Conservation (phyloP, 2,113 vertebrate species). For the Gobius niger region DNA sequence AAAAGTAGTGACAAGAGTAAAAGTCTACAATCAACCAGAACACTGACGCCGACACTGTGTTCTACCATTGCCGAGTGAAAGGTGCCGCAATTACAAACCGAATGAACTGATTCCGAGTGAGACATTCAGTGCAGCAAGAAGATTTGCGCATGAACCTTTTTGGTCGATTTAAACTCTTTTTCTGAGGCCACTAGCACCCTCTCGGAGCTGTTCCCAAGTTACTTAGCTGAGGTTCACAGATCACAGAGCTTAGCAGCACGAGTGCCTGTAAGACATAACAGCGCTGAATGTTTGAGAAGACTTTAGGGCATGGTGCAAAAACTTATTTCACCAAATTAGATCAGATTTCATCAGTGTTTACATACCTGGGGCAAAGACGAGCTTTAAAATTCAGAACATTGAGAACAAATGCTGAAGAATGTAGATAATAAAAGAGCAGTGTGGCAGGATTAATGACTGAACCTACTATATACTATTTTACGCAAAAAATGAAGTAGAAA, state of each 20-base stretch:
- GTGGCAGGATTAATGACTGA: background rate
- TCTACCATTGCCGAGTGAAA: background rate
- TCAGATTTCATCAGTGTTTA: slow-evolving; percentile 61
- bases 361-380: slow-evolving; percentile 36
- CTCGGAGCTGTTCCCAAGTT: background rate
- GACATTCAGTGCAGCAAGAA: background rate
- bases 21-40: background rate
- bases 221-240: slow-evolving; percentile 18
- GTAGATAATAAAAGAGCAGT: slow-evolving; percentile 16
- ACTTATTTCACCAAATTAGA: slow-evolving; percentile 52
- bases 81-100: slow-evolving; percentile 1
- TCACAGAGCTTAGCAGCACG: slow-evolving; percentile 17
- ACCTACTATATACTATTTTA: background rate
- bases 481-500: too few relatives aligned
- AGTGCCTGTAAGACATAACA: slow-evolving; percentile 27
- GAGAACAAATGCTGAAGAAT: slow-evolving; percentile 16
- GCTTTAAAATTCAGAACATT: slow-evolving; percentile 39
- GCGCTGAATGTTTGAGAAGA: slow-evolving; percentile 32
- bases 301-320: slow-evolving; percentile 20
- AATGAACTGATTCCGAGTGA: background rate
- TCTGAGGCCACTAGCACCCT: background rate
- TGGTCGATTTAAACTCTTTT: slow-evolving; percentile 10
- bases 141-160: background rate
- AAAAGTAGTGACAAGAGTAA: background rate
- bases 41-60: background rate